Base-by-base conservation (phyloP, 2,888 invertebrate genomes). In the Microctonus brassicae region DNA sequence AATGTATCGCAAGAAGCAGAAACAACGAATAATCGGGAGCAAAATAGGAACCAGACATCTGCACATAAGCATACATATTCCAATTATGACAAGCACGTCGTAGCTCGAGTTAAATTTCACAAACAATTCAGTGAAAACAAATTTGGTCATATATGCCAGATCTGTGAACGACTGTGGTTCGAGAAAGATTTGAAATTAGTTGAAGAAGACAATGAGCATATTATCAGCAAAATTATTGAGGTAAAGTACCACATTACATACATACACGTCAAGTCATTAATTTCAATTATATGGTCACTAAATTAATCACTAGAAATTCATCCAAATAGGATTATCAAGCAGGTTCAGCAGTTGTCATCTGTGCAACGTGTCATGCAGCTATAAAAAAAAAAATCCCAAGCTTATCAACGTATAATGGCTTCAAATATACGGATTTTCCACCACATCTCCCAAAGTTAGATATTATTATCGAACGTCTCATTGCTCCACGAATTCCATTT, bases 131-230 rank as follows among this genome's bases (percentile, higher is more conserved):
- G 22, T 4, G 5, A 66, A 29, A 71, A 71, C 52, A 20, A 53
- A 61, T 69, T 69, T 42, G 69, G 73, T 29, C 33, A 83, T 69
- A 75, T 80, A 79, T 85, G 83, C 24, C 79, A 81, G 9, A 79
- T 86, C 70, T 86, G 84, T 72, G 86, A 86, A 77, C 69, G 85
- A 81, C 64, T 86, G 26, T 86, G 85, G 84, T 86, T 81, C 61
- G 82, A 75, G 69, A 83, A 84, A 7, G 85, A 86, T 76, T 64
- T 64, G 57, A 47, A 33, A 42, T 42, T 6, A 17, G 26, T 42
- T 65, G 39, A 33, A 11, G 17, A 1, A 29, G 1, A 58, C 42
- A 7, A 73, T 39, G 11, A 60, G 36, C 13, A 36, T 26, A 63
- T 70, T 39, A 7, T 63, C 17, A 39, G 53, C 17, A 70, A 17